Conservation (phyloP, 2,888 invertebrate species). For the Tyria jacobaeae region DNA sequence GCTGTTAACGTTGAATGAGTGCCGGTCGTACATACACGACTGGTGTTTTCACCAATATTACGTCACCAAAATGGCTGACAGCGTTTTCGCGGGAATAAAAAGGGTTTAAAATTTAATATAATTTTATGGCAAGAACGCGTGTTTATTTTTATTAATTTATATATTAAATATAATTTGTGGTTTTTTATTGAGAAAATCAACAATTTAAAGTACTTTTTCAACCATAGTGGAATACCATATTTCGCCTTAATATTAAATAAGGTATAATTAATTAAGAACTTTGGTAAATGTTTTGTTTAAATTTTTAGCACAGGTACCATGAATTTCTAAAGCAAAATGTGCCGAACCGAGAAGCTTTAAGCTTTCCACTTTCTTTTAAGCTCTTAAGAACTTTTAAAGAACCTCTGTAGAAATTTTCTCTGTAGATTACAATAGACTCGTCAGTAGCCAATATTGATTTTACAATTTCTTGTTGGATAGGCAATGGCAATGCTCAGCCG, state of each 20-base stretch:
- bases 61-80: too few species aligned
- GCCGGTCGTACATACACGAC: too few species aligned
- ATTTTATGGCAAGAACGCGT: too few species aligned
- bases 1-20: too few species aligned
- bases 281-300: conserved; percentile 17
- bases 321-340: conserved; percentile 24
- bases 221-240: too few species aligned
- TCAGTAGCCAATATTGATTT: conserved; percentile 1
- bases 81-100: too few species aligned
- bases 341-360: conserved; percentile 19
- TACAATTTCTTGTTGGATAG: neutral
- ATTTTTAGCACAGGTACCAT: conserved; percentile 14
- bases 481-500: neutral
- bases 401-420: neutral
- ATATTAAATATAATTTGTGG: too few species aligned
- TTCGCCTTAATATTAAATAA: conserved; percentile 12
- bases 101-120: too few species aligned
- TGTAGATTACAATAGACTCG: neutral
- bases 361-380: conserved; percentile 15
- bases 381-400: conserved; percentile 19
- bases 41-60: too few species aligned
- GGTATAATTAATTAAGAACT: conserved; percentile 27
- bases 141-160: too few species aligned
- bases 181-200: too few species aligned
- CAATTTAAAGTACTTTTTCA: too few species aligned